These are phyloP conservation scores for Xyrauchen texanus DNA, from an alignment of 2,113 vertebrate species.

Conservation along the genomic window DNA sequence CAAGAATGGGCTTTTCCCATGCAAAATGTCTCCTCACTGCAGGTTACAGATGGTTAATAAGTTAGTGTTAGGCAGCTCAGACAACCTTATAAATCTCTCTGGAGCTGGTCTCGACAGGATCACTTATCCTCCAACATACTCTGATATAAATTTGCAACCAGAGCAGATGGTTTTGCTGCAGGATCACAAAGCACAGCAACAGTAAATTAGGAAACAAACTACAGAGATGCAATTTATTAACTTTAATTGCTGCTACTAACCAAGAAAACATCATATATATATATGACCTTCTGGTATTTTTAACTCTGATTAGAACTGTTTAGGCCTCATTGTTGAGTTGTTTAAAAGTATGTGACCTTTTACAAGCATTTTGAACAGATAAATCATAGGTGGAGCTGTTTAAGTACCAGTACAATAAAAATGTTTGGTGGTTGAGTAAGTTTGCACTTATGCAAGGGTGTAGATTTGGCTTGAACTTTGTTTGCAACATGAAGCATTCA, in stretches of 20 bases:
- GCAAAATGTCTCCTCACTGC: background rate
- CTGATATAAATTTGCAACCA: constrained; percentile 7
- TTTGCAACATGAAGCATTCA: too few relatives aligned
- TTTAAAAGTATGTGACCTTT: background rate
- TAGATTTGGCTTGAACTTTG: too few relatives aligned
- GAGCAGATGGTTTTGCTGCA: constrained; percentile 23
- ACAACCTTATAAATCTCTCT: constrained; percentile 3
- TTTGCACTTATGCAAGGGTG: too few relatives aligned
- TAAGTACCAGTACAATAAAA: too few relatives aligned
- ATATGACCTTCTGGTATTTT: background rate
- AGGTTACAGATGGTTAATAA: background rate
- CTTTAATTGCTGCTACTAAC: background rate
- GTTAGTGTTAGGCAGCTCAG: background rate
- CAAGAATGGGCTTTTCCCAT: background rate
- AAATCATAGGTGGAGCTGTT: background rate
- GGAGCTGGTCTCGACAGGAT: background rate
- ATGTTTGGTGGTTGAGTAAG: too few relatives aligned
- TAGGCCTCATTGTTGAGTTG: background rate
- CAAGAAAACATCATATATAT: background rate
- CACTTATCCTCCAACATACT: background rate
- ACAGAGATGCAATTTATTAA: background rate
- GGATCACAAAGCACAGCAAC: constrained; percentile 3
- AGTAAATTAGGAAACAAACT: background rate
- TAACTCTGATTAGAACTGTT: background rate
- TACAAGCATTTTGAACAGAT: background rate